These are phyloP conservation scores for Agriopis marginaria DNA, from an alignment of 2,888 invertebrate species.

Conservation along the genomic window DNA sequence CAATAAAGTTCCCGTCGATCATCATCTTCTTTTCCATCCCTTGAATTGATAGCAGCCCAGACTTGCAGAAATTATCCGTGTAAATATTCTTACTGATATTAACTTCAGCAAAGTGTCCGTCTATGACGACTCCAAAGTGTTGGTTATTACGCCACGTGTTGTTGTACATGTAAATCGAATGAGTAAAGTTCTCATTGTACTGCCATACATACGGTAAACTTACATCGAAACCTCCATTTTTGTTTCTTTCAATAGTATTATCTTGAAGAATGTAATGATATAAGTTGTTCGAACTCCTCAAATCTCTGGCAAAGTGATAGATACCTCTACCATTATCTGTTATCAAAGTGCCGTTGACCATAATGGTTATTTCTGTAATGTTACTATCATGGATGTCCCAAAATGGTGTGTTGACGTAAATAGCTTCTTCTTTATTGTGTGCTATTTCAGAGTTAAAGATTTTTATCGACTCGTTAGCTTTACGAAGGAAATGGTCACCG, in stretches of 20 bases:
- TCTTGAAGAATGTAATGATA: conserved; percentile 97
- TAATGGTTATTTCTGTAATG: conserved; percentile 95
- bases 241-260: conserved; percentile 94
- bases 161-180: conserved; percentile 94
- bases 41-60: conserved; percentile 91
- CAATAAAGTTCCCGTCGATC: conserved; percentile 92
- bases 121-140: conserved; percentile 93
- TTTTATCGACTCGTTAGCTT: conserved; percentile 95
- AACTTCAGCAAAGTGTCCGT: conserved; percentile 96
- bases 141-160: conserved; percentile 95
- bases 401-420: conserved; percentile 93
- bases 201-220: conserved; percentile 97
- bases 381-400: conserved; percentile 95
- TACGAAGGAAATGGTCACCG: conserved; percentile 94
- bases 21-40: conserved; percentile 99
- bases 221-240: conserved; percentile 94
- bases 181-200: conserved; percentile 97
- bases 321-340: conserved; percentile 95
- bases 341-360: conserved; percentile 94
- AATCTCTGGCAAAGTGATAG: conserved; percentile 95
- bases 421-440: conserved; percentile 92
- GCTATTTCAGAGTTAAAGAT: conserved; percentile 93
- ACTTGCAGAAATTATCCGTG: conserved; percentile 93
- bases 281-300: conserved; percentile 97
- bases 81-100: conserved; percentile 95